Base-by-base conservation (phyloP, 2,797 vertebrate species). In the Xenops minutus region DNA sequence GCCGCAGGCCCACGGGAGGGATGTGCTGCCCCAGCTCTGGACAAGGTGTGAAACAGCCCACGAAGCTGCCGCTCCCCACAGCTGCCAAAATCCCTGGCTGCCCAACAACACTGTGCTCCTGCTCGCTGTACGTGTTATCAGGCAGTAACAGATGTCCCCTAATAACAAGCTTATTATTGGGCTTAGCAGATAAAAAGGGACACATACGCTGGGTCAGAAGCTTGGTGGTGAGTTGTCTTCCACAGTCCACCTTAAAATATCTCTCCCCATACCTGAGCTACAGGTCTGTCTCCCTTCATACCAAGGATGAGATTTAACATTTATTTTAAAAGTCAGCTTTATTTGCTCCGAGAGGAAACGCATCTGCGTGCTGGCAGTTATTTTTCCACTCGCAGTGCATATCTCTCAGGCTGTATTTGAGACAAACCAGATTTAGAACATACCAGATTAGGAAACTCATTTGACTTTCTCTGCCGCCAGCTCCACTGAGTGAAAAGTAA, bases 361-460 rank as follows among this genome's bases (percentile, higher is more conserved):
- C 75, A 94, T 90, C 83, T 88, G 71, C 4, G 2, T 73, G 74
- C 94, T 79, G 77, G 88, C 71, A 82, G 94, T 85, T 85, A 92
- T 90, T 95, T 94, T 96, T 93, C 92, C 93, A 91, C 88, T 94
- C 43, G 77, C 0, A 0, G 52, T 93, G 89, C 59, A 14, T 71
- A 82, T 92, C 93, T 95, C 90, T 69, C 67, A 64, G 86, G 72
- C 80, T 32, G 43, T 41, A 74, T 94, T 95, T 95, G 93, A 96
- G 91, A 95, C 94, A 95, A 95, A 95, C 94, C 96, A 96, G 95
- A 95, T 93, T 96, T 89, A 92, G 93, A 95, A 89, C 78, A 91
- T 3, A 85, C 91, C 86, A 83, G 91, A 94, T 94, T 92, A 95
- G 92, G 92, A 96, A 97, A 95, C 89, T 93, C 94, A 88, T 95